A percentile compares a stretch with the other conserved stretches of the same genome.
Evolutionary conservation across 1,140 invertebrate species (phyloP).

Genomic region (Bombus confusus): DNA sequence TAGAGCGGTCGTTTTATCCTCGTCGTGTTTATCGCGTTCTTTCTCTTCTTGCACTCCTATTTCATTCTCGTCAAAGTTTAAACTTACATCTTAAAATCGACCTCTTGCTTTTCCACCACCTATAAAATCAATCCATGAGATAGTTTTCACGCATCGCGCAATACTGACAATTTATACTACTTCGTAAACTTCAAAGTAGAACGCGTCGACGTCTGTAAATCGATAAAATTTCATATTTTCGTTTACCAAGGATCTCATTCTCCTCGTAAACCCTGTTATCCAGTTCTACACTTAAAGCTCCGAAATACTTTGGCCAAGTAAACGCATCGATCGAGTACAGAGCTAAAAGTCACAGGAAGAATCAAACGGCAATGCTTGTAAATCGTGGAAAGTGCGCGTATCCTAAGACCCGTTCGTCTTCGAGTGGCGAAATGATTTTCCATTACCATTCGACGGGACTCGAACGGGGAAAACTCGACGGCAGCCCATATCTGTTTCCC

Average conservation of each 20-base stretch:
- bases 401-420: not conserved
- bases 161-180: too few relatives aligned
- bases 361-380: not conserved
- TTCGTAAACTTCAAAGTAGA: too few relatives aligned
- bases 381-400: not conserved
- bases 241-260: not conserved
- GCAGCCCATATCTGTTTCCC: constrained; percentile 30
- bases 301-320: not conserved
- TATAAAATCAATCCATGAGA: too few relatives aligned
- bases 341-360: not conserved
- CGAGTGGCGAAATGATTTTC: constrained; percentile 2
- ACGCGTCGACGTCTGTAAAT: not conserved
- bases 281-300: not conserved
- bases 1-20: not conserved
- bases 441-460: not conserved
- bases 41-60: too few relatives aligned
- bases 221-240: constrained; percentile 1
- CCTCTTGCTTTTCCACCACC: too few relatives aligned
- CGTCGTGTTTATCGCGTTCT: not conserved
- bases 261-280: not conserved
- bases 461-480: not conserved
- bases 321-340: not conserved
- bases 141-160: too few relatives aligned
- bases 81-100: too few relatives aligned
- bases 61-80: too few relatives aligned